Evolutionary conservation across 2,888 invertebrate species (phyloP).

Genomic region (Sycophila texana): DNA sequence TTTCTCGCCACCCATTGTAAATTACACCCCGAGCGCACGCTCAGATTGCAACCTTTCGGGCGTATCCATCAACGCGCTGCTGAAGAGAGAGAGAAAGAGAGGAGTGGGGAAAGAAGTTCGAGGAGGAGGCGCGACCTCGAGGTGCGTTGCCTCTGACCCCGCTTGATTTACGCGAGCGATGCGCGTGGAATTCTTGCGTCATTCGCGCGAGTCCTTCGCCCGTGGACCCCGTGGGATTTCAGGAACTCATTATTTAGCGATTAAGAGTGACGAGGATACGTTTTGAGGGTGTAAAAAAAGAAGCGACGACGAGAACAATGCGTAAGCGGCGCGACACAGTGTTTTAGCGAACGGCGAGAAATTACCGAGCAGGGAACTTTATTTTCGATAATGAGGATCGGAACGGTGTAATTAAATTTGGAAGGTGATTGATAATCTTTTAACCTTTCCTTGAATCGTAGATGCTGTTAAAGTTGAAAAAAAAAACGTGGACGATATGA

Average conservation of each 20-base stretch:
- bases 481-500: too few species aligned
- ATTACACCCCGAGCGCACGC: slow-evolving; percentile 23
- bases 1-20: slow-evolving; percentile 25
- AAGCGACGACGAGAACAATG: not conserved
- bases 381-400: not conserved
- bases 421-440: not conserved
- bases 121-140: not conserved
- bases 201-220: not conserved
- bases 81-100: not conserved
- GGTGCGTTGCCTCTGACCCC: not conserved
- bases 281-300: not conserved
- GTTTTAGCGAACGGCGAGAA: not conserved
- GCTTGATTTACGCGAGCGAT: not conserved
- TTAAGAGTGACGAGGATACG: slow-evolving; percentile 10
- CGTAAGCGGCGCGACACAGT: not conserved
- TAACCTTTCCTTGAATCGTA: too few species aligned
- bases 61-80: not conserved
- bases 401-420: not conserved
- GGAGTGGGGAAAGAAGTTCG: not conserved
- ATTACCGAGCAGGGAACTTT: not conserved
- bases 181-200: slow-evolving; percentile 15
- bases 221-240: not conserved
- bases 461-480: too few species aligned
- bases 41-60: slow-evolving; percentile 18
- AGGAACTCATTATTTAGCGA: slow-evolving; percentile 42